These are phyloP conservation scores for sheep (Ovis aries) DNA, from an alignment of 2,113 vertebrate species.

Conservation along the genomic window DNA sequence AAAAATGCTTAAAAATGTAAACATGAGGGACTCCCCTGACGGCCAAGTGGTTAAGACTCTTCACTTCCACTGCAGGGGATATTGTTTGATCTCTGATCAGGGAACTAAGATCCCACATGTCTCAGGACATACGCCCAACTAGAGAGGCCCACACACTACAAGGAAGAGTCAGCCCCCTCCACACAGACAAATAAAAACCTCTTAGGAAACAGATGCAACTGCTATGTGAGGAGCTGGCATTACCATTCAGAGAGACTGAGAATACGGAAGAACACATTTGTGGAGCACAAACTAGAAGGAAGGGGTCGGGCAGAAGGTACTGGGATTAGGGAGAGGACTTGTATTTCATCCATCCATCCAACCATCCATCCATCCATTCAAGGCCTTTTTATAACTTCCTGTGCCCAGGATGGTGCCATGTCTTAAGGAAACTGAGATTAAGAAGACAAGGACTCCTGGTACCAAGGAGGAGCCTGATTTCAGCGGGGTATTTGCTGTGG, in stretches of 20 bases:
- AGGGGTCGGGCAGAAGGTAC: not conserved
- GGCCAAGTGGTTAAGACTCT: not conserved
- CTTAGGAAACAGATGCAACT: not conserved
- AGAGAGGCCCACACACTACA: not conserved
- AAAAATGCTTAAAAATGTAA: not conserved
- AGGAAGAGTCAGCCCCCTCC: not conserved
- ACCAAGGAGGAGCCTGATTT: too few relatives aligned
- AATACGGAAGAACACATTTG: rapidly evolving
- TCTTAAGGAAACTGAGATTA: not conserved
- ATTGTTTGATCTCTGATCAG: not conserved
- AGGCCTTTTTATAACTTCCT: not conserved
- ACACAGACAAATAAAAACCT: not conserved
- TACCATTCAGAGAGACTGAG: not conserved
- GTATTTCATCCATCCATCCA: not conserved
- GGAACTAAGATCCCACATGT: not conserved
- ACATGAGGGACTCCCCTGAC: not conserved
- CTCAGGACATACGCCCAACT: not conserved
- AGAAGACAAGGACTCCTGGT: not conserved
- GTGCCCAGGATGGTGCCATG: not conserved
- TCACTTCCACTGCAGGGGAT: not conserved
- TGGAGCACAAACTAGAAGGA: not conserved
- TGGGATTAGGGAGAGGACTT: not conserved
- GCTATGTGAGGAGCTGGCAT: not conserved
- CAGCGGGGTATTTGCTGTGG: rapidly evolving
- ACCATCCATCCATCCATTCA: not conserved